Evolutionary conservation across 2,888 invertebrate species (phyloP).

Genomic region (Gari tellinella): DNA sequence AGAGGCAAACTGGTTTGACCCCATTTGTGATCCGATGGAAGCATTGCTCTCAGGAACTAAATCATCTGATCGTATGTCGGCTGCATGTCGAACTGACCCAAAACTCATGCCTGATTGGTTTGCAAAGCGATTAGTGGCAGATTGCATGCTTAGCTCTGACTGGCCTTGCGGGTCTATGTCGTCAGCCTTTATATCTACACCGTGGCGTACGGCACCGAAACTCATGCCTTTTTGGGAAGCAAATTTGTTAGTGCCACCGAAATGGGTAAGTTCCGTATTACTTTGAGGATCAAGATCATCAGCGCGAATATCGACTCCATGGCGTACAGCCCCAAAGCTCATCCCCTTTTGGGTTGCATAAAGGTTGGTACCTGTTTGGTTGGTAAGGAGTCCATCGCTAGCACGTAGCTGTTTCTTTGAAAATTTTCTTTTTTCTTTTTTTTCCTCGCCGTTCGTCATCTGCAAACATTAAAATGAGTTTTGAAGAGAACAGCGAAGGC

Average conservation of each 20-base stretch:
- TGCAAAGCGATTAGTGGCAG: slow-evolving; percentile 80
- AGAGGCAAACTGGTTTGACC: slow-evolving; percentile 81
- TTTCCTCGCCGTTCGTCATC: slow-evolving; percentile 50
- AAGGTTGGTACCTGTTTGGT: slow-evolving; percentile 83
- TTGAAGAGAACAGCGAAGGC: too few species aligned
- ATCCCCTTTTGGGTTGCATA: slow-evolving; percentile 82
- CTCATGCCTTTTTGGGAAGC: slow-evolving; percentile 77
- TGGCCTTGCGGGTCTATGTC: slow-evolving; percentile 57
- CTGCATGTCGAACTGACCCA: slow-evolving; percentile 78
- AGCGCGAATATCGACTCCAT: slow-evolving; percentile 81
- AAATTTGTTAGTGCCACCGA: slow-evolving; percentile 75
- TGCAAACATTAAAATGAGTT: slow-evolving; percentile 25
- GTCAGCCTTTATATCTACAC: slow-evolving; percentile 63
- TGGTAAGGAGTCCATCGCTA: slow-evolving; percentile 78
- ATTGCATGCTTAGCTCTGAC: slow-evolving; percentile 68
- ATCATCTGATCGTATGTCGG: slow-evolving; percentile 82
- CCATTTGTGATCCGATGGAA: slow-evolving; percentile 79
- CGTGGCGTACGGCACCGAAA: slow-evolving; percentile 73
- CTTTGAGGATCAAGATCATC: slow-evolving; percentile 77
- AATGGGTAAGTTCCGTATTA: slow-evolving; percentile 61
- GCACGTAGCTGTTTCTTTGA: slow-evolving; percentile 79
- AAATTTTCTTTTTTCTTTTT: slow-evolving; percentile 67
- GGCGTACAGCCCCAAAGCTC: slow-evolving; percentile 75
- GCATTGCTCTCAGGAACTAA: slow-evolving; percentile 72
- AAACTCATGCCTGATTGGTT: slow-evolving; percentile 80